Evolutionary conservation across 2,113 vertebrate genomes (phyloP).

Genomic region (Sakesphorus luctuosus): DNA sequence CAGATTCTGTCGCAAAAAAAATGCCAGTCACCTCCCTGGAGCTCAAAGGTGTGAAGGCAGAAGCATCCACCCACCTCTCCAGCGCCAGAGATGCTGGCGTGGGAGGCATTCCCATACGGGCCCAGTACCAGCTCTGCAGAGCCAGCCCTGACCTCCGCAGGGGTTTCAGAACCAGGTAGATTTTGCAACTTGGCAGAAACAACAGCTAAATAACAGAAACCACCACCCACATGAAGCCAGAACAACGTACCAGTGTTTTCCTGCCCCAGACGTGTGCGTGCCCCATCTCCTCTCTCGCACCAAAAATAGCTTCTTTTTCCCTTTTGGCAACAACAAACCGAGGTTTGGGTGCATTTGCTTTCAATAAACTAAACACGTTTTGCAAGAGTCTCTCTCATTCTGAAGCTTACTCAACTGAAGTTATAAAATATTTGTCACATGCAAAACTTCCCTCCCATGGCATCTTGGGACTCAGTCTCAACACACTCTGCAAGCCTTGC

Average conservation of each 20-base stretch:
- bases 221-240: slow-evolving; percentile 63
- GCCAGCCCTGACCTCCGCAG: background rate
- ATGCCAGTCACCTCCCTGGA: slow-evolving; percentile 26
- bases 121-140: background rate
- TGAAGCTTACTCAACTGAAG: slow-evolving; percentile 8
- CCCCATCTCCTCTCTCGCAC: slow-evolving; percentile 54
- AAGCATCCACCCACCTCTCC: background rate
- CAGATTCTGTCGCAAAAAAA: background rate
- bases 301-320: slow-evolving; percentile 68
- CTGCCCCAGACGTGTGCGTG: slow-evolving; percentile 49
- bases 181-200: slow-evolving; percentile 61
- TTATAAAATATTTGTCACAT: background rate
- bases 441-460: background rate
- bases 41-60: slow-evolving; percentile 14
- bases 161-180: slow-evolving; percentile 53
- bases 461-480: background rate
- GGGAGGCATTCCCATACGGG: background rate
- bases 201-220: slow-evolving; percentile 51
- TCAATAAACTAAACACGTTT: slow-evolving; percentile 28
- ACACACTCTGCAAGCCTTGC: fast-evolving
- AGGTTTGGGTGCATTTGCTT: slow-evolving; percentile 41
- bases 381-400: slow-evolving; percentile 18
- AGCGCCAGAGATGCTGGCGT: background rate
- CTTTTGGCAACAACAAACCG: slow-evolving; percentile 49
- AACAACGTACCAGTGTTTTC: slow-evolving; percentile 66